phyloP scores from a whole-genome alignment of 2,797 vertebrate species.

The Gastrophryne carolinensis region DNA sequence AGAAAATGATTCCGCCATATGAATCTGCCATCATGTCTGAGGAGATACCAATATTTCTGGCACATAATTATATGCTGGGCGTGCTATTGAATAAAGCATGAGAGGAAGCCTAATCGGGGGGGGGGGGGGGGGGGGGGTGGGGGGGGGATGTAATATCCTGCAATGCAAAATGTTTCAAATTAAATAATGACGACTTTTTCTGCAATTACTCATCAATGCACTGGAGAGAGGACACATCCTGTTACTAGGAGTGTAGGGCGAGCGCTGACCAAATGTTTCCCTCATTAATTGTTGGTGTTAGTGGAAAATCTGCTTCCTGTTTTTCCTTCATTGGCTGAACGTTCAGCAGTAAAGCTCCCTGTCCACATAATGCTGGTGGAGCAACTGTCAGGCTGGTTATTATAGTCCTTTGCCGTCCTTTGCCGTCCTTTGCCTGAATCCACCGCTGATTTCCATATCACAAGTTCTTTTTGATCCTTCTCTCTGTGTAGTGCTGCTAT shows the following conservation, averaged over 20 bases:
- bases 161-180: conserved; percentile 50
- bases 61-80: conserved; percentile 37
- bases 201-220: conserved; percentile 31
- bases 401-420: no score
- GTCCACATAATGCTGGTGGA: neutral
- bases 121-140: no score
- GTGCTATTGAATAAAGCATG: conserved; percentile 41
- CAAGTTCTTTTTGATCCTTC: no score
- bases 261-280: conserved; percentile 38
- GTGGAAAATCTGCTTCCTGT: conserved; percentile 23
- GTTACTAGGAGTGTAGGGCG: conserved; percentile 22
- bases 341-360: neutral
- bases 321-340: neutral
- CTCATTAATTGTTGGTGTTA: conserved; percentile 10
- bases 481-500: no score
- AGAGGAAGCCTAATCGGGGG: conserved; percentile 33
- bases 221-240: conserved; percentile 35
- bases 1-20: conserved; percentile 27
- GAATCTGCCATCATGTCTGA: conserved; percentile 18
- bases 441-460: no score
- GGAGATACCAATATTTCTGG: conserved; percentile 47
- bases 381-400: no score
- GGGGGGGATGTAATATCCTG: conserved; percentile 52
- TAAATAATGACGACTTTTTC: conserved; percentile 44
- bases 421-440: no score